phyloP scores from a whole-genome alignment of 2,888 invertebrate species.

The Cenopis cana region DNA sequence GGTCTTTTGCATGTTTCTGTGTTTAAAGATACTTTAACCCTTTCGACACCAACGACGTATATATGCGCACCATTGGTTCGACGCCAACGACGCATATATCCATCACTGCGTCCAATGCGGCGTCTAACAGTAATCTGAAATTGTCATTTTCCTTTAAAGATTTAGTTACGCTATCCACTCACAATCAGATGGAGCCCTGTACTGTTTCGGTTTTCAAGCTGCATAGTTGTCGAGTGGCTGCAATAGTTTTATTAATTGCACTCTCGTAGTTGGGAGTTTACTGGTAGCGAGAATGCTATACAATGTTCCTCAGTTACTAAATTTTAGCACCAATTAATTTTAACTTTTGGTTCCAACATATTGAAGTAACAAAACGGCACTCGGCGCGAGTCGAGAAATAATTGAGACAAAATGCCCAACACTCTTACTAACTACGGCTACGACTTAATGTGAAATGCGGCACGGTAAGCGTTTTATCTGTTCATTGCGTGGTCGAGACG shows the following conservation, averaged over 20 bases:
- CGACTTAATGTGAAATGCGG: too few species aligned
- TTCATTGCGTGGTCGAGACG: too few species aligned
- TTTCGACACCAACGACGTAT: too few species aligned
- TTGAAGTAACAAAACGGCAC: background rate
- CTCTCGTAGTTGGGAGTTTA: conserved; percentile 7
- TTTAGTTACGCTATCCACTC: too few species aligned
- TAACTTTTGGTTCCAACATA: background rate
- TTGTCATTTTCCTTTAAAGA: too few species aligned
- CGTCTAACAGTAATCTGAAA: too few species aligned
- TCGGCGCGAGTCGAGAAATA: background rate
- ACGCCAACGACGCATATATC: too few species aligned
- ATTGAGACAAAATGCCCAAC: background rate
- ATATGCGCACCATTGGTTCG: too few species aligned
- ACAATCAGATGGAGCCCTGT: too few species aligned
- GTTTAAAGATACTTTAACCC: background rate
- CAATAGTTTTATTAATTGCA: conserved; percentile 17
- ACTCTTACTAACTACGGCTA: too few species aligned
- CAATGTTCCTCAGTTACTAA: background rate
- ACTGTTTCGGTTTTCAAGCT: background rate
- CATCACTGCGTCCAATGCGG: too few species aligned
- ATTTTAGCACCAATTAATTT: conserved; percentile 1
- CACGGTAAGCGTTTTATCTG: too few species aligned
- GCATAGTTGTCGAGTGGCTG: background rate
- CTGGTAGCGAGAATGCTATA: background rate
- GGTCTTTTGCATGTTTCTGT: background rate